phyloP scores from a whole-genome alignment of 2,113 vertebrate genomes.

The Limanda limanda region DNA sequence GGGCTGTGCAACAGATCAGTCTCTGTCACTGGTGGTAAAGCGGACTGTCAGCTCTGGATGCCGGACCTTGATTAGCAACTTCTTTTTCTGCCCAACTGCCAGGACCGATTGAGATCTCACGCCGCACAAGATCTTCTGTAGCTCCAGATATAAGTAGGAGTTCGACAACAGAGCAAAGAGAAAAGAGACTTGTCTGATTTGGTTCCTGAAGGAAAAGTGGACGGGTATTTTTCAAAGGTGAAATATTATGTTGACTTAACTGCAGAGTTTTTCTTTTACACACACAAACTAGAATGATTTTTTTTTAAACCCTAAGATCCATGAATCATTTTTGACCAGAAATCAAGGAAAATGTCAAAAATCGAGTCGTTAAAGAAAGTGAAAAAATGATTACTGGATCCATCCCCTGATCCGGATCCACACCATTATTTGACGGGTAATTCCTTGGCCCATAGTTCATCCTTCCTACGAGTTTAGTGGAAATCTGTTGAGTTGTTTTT shows the following conservation, averaged over 20 bases:
- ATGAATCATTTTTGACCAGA: too few relatives aligned
- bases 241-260: too few relatives aligned
- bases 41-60: conserved; percentile 46
- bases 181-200: conserved; percentile 26
- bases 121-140: conserved; percentile 7
- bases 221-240: conserved; percentile 32
- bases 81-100: conserved; percentile 42
- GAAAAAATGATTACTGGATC: too few relatives aligned
- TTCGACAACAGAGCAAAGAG: conserved; percentile 33
- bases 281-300: too few relatives aligned
- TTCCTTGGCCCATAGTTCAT: too few relatives aligned
- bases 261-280: too few relatives aligned
- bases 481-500: too few relatives aligned
- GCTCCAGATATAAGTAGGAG: conserved; percentile 31
- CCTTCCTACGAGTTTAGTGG: too few relatives aligned
- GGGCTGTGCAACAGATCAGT: conserved; percentile 29
- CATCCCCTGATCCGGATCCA: not conserved
- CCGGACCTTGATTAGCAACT: conserved; percentile 59
- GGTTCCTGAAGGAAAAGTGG: conserved; percentile 31
- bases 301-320: too few relatives aligned
- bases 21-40: conserved; percentile 55
- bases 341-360: too few relatives aligned
- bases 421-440: not conserved
- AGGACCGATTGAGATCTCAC: conserved; percentile 27
- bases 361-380: too few relatives aligned